Evolutionary conservation across 2,113 vertebrate species (phyloP).

Genomic region (Urocitellus parryii): DNA sequence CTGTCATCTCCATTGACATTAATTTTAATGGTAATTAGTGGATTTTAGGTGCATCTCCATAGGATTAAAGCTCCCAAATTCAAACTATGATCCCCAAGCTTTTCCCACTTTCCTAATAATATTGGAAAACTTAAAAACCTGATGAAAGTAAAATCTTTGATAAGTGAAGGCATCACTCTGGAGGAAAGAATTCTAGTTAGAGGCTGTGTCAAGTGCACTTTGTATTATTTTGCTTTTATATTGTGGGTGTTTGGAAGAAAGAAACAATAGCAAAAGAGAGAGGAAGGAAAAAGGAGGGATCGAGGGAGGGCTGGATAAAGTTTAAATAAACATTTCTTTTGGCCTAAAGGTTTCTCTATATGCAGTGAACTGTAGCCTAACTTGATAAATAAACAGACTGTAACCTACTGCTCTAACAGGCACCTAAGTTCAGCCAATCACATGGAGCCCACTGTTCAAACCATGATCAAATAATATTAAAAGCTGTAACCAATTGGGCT

Average conservation of each 20-base stretch:
- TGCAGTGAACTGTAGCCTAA: background rate
- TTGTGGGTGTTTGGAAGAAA: background rate
- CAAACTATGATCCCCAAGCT: background rate
- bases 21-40: background rate
- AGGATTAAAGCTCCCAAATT: slow-evolving; percentile 32
- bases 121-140: slow-evolving; percentile 30
- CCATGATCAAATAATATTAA: background rate
- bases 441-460: background rate
- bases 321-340: background rate
- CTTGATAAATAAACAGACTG: background rate
- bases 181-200: background rate
- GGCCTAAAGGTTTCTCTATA: background rate
- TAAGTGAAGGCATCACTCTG: background rate
- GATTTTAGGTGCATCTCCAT: background rate
- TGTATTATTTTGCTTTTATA: background rate
- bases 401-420: background rate
- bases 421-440: background rate
- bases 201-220: background rate
- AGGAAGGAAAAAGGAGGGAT: background rate
- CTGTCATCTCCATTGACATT: background rate
- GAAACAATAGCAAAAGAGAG: background rate
- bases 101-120: slow-evolving; percentile 28
- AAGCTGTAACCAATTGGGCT: too few relatives aligned
- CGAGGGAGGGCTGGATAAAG: background rate
- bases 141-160: slow-evolving; percentile 13